phyloP scores from a whole-genome alignment of 53 echinoderm and acorn worm species.

The Patiria pectinifera region DNA sequence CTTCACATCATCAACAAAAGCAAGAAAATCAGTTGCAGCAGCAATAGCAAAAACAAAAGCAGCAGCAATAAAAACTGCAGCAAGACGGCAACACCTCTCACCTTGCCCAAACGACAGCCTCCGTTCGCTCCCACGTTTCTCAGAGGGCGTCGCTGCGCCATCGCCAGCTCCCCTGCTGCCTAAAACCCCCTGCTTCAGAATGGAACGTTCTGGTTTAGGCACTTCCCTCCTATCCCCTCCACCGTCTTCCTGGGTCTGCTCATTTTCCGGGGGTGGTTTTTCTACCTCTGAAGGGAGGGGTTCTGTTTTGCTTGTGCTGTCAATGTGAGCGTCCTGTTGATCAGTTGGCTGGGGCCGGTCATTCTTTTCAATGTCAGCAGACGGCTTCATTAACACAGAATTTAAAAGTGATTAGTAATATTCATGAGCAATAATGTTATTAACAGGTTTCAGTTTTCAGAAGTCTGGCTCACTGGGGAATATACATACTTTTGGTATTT shows the following conservation, averaged over 20 bases:
- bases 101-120: constrained; percentile 55
- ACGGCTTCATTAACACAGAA: constrained; percentile 22
- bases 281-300: constrained; percentile 4
- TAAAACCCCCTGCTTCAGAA: constrained; percentile 44
- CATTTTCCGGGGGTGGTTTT: constrained; percentile 13
- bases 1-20: too few species aligned
- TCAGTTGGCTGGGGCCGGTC: constrained; percentile 5
- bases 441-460: background rate
- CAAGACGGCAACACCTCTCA: background rate
- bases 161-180: constrained; percentile 44
- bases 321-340: background rate
- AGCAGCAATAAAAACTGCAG: too few species aligned
- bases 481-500: too few species aligned
- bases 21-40: too few species aligned
- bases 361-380: background rate
- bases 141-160: constrained; percentile 30
- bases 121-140: constrained; percentile 29
- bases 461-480: background rate
- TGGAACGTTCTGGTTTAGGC: constrained; percentile 44
- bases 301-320: background rate
- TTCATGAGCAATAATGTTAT: background rate
- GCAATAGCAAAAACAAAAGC: too few species aligned
- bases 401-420: background rate
- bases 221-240: constrained; percentile 14
- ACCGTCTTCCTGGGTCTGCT: background rate